A percentile compares a stretch with the other conserved stretches of the same genome.
Conservation (phyloP, 2,888 invertebrate species). For the Alcis repandata region DNA sequence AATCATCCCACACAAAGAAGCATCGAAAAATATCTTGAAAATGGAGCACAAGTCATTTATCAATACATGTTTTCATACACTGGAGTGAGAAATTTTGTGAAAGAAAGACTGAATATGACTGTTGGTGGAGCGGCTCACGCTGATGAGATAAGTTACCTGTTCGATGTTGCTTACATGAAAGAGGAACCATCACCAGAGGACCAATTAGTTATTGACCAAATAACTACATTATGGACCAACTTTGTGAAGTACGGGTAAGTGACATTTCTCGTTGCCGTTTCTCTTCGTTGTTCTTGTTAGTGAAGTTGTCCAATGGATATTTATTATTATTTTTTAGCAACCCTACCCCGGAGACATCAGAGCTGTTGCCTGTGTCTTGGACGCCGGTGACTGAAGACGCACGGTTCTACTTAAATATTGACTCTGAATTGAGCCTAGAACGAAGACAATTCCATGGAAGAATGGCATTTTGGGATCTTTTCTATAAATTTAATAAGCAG, state of each 20-base stretch:
- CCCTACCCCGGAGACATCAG: constrained; percentile 56
- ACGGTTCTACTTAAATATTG: constrained; percentile 51
- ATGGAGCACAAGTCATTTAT: constrained; percentile 55
- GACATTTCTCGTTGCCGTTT: background rate
- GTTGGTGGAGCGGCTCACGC: constrained; percentile 57
- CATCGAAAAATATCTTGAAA: constrained; percentile 57
- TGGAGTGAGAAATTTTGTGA: constrained; percentile 63
- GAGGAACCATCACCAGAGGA: constrained; percentile 53
- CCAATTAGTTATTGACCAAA: constrained; percentile 57
- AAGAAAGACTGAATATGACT: constrained; percentile 52
- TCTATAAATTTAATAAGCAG: constrained; percentile 53
- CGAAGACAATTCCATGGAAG: constrained; percentile 53
- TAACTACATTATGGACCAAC: constrained; percentile 65
- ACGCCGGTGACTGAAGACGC: constrained; percentile 46
- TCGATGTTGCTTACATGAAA: constrained; percentile 54
- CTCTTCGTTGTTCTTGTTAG: background rate
- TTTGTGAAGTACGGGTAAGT: constrained; percentile 64
- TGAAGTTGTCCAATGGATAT: background rate
- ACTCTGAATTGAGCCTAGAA: constrained; percentile 50
- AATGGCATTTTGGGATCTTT: constrained; percentile 61
- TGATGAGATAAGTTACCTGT: constrained; percentile 64
- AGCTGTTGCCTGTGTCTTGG: constrained; percentile 58
- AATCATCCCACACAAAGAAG: constrained; percentile 55
- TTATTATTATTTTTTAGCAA: constrained; percentile 49
- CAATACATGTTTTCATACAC: constrained; percentile 65